These are phyloP conservation scores for Acanthurus tractus DNA, from an alignment of 2,797 vertebrate genomes.

Conservation along the genomic window DNA sequence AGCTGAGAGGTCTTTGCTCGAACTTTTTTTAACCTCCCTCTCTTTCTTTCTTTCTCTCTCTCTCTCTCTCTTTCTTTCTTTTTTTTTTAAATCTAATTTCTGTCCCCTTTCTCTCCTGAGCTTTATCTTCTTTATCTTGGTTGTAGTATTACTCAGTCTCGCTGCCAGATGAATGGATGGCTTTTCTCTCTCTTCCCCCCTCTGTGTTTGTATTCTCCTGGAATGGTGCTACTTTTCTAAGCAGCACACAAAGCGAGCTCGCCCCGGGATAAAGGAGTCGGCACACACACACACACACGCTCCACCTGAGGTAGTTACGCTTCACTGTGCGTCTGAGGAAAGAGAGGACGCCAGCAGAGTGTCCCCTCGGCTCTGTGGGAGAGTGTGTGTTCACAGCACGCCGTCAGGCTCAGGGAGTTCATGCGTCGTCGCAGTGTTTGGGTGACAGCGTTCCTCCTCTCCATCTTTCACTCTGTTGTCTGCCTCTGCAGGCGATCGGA, in stretches of 20 bases:
- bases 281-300: slow-evolving; percentile 61
- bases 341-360: slow-evolving; percentile 34
- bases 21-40: slow-evolving; percentile 23
- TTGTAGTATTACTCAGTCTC: slow-evolving; percentile 22
- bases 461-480: slow-evolving; percentile 19
- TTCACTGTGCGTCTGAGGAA: slow-evolving; percentile 53
- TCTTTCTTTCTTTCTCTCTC: too few relatives aligned
- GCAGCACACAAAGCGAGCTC: slow-evolving; percentile 54
- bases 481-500: slow-evolving; percentile 18
- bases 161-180: slow-evolving; percentile 34
- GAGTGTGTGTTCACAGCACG: slow-evolving; percentile 48
- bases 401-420: slow-evolving; percentile 19
- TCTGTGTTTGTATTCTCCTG: slow-evolving; percentile 30
- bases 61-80: too few relatives aligned
- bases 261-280: slow-evolving; percentile 55
- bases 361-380: slow-evolving; percentile 40
- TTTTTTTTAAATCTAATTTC: slow-evolving; percentile 5
- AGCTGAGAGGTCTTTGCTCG: slow-evolving; percentile 14
- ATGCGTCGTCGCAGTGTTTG: slow-evolving; percentile 35
- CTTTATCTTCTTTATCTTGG: slow-evolving; percentile 38
- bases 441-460: slow-evolving; percentile 23
- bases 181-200: slow-evolving; percentile 20
- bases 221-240: slow-evolving; percentile 18
- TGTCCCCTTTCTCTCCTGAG: slow-evolving; percentile 6
- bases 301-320: slow-evolving; percentile 60